Percentiles rank a stretch among this genome's conserved stretches.
These are phyloP conservation scores for Drosophila gunungcola DNA, from an alignment of 1,140 invertebrate species.

Conservation along the genomic window DNA sequence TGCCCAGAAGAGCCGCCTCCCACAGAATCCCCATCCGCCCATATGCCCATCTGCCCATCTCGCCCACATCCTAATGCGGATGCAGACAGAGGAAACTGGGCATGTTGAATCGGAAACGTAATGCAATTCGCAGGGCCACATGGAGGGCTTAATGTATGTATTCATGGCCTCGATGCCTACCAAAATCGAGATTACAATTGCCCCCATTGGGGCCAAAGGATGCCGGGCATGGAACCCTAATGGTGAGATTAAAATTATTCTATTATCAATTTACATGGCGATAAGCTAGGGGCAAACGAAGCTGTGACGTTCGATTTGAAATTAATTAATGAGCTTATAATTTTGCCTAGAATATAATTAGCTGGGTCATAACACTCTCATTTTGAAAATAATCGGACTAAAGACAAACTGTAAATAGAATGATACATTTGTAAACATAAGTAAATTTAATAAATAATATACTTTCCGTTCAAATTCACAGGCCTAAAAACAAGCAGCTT, in stretches of 20 bases:
- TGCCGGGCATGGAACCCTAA: neutral
- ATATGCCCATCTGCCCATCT: no score
- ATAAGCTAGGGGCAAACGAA: slow-evolving; percentile 5
- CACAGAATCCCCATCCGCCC: slow-evolving; percentile 5
- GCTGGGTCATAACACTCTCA: neutral
- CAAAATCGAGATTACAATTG: slow-evolving; percentile 16
- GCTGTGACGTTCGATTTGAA: neutral
- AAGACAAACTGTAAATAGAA: no score
- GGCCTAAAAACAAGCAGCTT: neutral
- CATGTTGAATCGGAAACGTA: slow-evolving; percentile 54
- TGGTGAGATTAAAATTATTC: slow-evolving; percentile 41
- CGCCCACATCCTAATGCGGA: slow-evolving; percentile 27
- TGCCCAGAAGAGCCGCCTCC: slow-evolving; percentile 58
- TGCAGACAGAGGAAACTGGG: slow-evolving; percentile 38
- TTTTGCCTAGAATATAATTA: neutral
- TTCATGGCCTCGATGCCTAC: slow-evolving; percentile 23
- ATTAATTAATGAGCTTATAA: neutral
- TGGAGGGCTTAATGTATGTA: slow-evolving; percentile 63
- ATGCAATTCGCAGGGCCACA: slow-evolving; percentile 69
- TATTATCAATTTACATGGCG: slow-evolving; percentile 40
- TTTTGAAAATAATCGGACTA: neutral
- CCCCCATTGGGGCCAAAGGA: neutral
- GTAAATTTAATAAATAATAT: no score
- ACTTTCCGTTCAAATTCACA: neutral
- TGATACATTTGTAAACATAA: no score